phyloP scores from a whole-genome alignment of 2,113 vertebrate genomes.

The Rhynchomys soricoides region DNA sequence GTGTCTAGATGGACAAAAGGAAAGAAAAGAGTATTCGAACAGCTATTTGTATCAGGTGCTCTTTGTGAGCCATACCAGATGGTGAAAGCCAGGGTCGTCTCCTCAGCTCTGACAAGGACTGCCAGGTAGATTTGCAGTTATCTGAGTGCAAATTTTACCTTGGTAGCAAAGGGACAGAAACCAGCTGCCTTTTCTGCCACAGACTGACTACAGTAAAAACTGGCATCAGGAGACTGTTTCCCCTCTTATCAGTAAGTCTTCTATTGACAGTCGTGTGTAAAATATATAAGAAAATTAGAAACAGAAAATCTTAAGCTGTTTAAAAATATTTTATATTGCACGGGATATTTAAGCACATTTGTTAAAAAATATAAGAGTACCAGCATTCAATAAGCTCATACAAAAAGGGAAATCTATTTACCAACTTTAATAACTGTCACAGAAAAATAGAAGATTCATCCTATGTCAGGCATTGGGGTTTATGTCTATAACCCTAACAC shows the following conservation, averaged over 20 bases:
- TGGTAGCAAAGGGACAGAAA: slow-evolving; percentile 7
- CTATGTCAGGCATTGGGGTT: neutral
- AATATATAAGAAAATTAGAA: slow-evolving; percentile 14
- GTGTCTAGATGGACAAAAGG: neutral
- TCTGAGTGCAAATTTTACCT: neutral
- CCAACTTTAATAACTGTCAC: neutral
- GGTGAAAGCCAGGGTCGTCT: neutral
- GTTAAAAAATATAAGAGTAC: slow-evolving; percentile 25
- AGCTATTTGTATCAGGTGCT: neutral
- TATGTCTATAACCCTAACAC: neutral
- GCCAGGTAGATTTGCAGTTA: neutral
- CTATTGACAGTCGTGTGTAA: neutral
- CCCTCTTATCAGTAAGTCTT: neutral
- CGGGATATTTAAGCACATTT: neutral
- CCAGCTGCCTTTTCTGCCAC: neutral
- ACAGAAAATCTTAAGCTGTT: neutral
- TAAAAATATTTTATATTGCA: slow-evolving; percentile 26
- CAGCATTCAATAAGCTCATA: neutral
- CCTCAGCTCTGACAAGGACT: neutral
- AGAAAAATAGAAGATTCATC: neutral
- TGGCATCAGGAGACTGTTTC: neutral
- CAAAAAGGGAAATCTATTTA: neutral
- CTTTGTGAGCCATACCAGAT: neutral
- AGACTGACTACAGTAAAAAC: neutral
- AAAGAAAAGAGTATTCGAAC: neutral